phyloP scores from a whole-genome alignment of 2,113 vertebrate species.

The Hyla sarda region DNA sequence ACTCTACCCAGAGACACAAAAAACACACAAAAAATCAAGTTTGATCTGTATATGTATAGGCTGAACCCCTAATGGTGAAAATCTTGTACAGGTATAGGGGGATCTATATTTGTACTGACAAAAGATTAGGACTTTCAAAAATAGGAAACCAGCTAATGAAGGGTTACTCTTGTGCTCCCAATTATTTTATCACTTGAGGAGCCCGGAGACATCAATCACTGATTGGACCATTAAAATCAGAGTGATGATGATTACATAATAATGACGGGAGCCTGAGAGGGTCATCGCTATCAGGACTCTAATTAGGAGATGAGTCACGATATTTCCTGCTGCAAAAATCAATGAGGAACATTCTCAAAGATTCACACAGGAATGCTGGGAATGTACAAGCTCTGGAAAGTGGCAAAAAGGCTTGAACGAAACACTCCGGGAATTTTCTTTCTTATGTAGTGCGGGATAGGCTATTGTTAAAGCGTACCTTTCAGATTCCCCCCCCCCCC shows the following conservation, averaged over 20 bases:
- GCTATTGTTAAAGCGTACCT: no score
- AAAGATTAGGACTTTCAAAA: not conserved
- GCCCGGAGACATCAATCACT: not conserved
- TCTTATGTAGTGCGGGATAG: no score
- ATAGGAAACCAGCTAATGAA: not conserved
- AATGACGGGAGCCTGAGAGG: not conserved
- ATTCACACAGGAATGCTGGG: not conserved
- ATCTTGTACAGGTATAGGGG: no score
- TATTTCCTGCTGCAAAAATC: not conserved
- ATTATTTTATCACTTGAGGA: not conserved
- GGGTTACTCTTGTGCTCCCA: not conserved
- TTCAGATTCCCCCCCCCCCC: no score
- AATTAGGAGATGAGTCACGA: not conserved
- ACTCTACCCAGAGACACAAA: no score
- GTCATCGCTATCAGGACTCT: not conserved
- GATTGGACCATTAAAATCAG: slow-evolving; percentile 14
- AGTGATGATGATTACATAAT: not conserved
- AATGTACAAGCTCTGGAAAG: no score
- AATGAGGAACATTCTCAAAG: not conserved
- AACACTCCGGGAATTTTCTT: no score
- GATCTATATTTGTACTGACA: no score
- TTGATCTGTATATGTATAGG: no score
- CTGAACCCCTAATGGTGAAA: no score
- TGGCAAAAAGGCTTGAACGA: no score
- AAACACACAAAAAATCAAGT: no score